Conservation (phyloP, 2,797 vertebrate species). For the Anguilla megastoma region DNA sequence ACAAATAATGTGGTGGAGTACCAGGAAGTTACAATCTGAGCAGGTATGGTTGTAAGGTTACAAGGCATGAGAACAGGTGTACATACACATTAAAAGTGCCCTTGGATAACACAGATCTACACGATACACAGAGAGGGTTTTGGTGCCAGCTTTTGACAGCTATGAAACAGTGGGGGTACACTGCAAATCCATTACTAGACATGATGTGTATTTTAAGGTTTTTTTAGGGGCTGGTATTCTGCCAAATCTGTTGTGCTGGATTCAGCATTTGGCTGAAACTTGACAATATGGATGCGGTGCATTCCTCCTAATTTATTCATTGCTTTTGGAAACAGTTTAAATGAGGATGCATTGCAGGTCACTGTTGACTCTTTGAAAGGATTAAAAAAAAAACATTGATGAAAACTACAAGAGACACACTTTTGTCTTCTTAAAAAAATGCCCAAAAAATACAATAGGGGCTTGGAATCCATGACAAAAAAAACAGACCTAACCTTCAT, state of each 20-base stretch:
- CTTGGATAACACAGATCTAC: neutral
- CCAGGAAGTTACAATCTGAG: neutral
- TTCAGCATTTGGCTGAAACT: constrained; percentile 13
- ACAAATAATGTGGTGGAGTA: neutral
- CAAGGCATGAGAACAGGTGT: neutral
- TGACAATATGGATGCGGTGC: neutral
- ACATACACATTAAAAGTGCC: neutral
- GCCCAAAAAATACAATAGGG: neutral
- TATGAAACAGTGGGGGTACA: neutral
- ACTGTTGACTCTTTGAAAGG: neutral
- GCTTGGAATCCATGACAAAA: neutral
- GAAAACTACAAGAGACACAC: neutral
- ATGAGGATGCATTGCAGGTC: neutral
- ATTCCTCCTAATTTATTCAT: constrained; percentile 2
- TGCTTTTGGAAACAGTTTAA: neutral
- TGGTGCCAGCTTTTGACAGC: neutral
- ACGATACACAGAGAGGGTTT: neutral
- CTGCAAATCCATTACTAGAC: neutral
- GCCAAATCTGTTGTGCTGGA: constrained; percentile 6
- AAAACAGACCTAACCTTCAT: neutral
- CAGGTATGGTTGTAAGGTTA: neutral
- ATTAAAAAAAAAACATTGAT: neutral
- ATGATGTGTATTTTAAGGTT: neutral
- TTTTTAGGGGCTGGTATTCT: neutral
- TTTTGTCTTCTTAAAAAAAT: neutral